These are phyloP conservation scores for Triops cancriformis DNA, from an alignment of 1,140 invertebrate species.

Conservation along the genomic window DNA sequence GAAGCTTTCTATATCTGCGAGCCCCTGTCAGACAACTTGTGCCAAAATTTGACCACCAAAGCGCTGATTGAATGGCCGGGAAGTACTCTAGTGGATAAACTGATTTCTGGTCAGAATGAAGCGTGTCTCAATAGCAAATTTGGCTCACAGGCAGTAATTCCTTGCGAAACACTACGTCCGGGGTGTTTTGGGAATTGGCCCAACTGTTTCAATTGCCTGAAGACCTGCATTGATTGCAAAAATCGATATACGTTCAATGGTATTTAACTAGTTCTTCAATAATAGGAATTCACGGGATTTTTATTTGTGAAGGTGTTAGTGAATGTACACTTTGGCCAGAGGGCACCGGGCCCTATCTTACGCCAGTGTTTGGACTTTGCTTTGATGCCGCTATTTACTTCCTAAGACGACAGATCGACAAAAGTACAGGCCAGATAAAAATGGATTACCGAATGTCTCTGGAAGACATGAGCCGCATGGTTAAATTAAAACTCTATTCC, in stretches of 20 bases:
- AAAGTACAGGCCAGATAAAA: background rate
- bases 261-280: background rate
- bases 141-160: background rate
- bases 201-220: background rate
- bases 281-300: too few species aligned
- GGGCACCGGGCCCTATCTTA: background rate
- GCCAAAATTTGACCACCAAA: background rate
- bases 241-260: background rate
- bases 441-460: background rate
- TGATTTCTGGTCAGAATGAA: background rate
- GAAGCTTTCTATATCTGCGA: background rate
- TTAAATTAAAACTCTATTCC: background rate
- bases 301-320: background rate
- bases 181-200: background rate
- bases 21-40: background rate
- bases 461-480: background rate
- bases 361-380: background rate
- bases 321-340: background rate
- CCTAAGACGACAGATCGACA: background rate
- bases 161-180: background rate
- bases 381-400: background rate
- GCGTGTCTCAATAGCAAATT: background rate
- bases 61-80: background rate
- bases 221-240: background rate
- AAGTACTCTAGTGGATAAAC: background rate